Conservation (phyloP, 2,797 vertebrate genomes). For the Hafferia zeledoni region DNA sequence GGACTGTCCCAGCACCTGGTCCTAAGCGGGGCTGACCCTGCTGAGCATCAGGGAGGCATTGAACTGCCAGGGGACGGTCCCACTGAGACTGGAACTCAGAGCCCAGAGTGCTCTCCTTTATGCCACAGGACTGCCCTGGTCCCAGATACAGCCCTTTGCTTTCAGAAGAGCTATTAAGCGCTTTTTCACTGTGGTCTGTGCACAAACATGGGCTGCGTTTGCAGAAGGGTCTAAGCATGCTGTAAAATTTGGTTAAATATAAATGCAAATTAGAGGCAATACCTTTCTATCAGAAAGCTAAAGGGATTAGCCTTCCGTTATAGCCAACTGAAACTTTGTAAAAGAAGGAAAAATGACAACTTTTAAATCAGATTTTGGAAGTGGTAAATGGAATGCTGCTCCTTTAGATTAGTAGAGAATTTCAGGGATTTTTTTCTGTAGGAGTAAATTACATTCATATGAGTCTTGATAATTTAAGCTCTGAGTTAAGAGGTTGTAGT, state of each 20-base stretch:
- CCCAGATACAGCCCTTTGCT: not conserved
- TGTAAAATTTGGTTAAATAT: not conserved
- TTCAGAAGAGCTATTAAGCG: not conserved
- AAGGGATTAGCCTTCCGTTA: not conserved
- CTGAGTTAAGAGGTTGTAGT: not conserved
- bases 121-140: too few relatives aligned
- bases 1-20: too few relatives aligned
- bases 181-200: not conserved
- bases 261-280: rapidly evolving
- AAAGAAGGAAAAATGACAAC: not conserved
- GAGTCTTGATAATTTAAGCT: not conserved
- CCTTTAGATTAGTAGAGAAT: not conserved
- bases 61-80: too few relatives aligned
- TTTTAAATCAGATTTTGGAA: not conserved
- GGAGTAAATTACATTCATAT: not conserved
- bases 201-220: rapidly evolving
- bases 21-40: too few relatives aligned
- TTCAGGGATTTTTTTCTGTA: not conserved
- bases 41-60: too few relatives aligned
- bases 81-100: too few relatives aligned
- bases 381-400: not conserved
- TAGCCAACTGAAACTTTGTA: not conserved
- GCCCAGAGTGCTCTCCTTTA: too few relatives aligned
- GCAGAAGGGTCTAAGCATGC: not conserved
- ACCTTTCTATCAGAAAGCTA: not conserved